Evolutionary conservation across 2,797 vertebrate species (phyloP), one percentile per base, ranked within the genome.

Genomic region (Melanogrammus aeglefinus): DNA sequence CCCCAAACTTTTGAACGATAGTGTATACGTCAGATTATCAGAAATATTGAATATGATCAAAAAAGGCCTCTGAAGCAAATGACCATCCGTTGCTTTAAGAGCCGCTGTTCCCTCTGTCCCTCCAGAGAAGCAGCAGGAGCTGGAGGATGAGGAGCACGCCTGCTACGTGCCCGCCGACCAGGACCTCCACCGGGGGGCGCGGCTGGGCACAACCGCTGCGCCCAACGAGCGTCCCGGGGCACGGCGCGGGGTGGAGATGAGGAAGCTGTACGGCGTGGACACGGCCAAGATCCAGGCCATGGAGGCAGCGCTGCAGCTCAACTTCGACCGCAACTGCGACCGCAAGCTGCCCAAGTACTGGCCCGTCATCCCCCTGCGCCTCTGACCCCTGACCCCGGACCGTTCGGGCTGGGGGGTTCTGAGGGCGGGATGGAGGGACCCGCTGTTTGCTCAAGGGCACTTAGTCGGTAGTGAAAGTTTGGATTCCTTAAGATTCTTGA

Each of bases 341-440:
- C 91, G 87, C 84, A 97, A 97, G 79, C 96, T 95, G 87, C 97
- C 97, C 12, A 98, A 97, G 78, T 99, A 97, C 90, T 98, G 98
- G 97, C 98, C 97, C 0, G 96, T 99, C 73, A 99, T 99, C 82
- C 95, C 95, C 0, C 92, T 99, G 73, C 97, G 95, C 78, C 93
- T 99, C 57, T 98, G 88, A 95, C 44, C 35, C 6, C 35, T 36
- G n/a, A 13, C 44, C 12, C 57, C 21, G 51, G 57, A 63, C 18
- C 5, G 5, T 21, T 4, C 21, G 5, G 21, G 63, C 8, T 2
- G 6, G 57, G 63, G 8, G n/a, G n/a, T 69, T 27, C 63, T 69
- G 63, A 69, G 24, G 27, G 63, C 12, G 57, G 5, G 57, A 63
- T n/a, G 47, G 47, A 6, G 16, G 18, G 47, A 21, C 47, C 47